Conservation (phyloP, 2,113 vertebrate species). For the Callipepla squamata region DNA sequence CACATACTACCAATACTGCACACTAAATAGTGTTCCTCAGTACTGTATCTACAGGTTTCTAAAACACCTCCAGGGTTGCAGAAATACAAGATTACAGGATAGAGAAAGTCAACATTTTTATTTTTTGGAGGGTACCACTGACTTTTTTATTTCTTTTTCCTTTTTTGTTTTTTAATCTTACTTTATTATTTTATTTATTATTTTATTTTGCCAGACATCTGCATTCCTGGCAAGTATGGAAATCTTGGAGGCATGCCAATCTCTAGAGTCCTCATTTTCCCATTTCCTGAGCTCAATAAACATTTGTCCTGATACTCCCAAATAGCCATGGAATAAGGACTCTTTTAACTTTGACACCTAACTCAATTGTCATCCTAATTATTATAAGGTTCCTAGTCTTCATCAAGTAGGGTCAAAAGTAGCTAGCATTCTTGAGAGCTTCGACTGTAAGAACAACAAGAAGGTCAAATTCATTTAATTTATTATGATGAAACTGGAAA, state of each 20-base stretch:
- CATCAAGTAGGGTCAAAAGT: background rate
- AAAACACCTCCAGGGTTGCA: too few species aligned
- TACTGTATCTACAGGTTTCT: too few species aligned
- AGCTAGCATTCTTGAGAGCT: background rate
- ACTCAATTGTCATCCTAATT: background rate
- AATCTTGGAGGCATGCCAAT: background rate
- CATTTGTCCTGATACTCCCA: background rate
- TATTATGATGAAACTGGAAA: background rate
- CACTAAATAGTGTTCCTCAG: too few species aligned
- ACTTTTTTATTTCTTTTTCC: background rate
- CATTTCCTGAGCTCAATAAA: background rate
- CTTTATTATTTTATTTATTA: too few species aligned
- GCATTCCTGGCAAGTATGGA: fast-evolving
- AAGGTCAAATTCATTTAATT: background rate
- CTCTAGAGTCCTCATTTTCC: background rate
- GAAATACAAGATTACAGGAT: background rate
- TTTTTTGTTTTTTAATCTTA: too few species aligned
- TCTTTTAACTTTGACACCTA: background rate
- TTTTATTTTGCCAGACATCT: background rate
- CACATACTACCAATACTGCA: too few species aligned
- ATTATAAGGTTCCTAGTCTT: background rate
- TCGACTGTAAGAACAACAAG: background rate
- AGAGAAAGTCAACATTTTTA: background rate
- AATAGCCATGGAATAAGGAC: background rate
- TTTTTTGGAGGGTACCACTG: background rate